Evolutionary conservation across 2,797 vertebrate genomes (phyloP).

Genomic region (Melanotaenia maccullochi): DNA sequence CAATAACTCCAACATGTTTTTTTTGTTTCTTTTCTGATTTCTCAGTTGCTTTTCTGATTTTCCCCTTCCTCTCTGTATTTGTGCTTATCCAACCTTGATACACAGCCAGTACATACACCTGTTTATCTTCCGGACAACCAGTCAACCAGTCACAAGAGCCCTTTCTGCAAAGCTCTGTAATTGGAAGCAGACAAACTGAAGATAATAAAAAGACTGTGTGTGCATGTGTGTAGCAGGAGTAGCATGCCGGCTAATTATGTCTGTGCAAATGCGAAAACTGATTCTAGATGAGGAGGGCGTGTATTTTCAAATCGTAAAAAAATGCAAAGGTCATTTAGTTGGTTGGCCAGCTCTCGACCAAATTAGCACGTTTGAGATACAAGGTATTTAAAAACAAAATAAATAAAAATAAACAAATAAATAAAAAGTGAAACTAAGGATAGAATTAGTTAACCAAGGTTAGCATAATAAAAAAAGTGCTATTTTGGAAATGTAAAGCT

Average conservation of each 20-base stretch:
- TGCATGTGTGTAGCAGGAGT: slow-evolving; percentile 18
- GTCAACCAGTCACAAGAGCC: slow-evolving; percentile 68
- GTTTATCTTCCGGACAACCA: slow-evolving; percentile 76
- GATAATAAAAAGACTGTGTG: slow-evolving; percentile 58
- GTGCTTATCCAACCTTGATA: slow-evolving; percentile 74
- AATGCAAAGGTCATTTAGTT: slow-evolving; percentile 2
- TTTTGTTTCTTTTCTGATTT: slow-evolving; percentile 54
- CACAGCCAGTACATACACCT: slow-evolving; percentile 76
- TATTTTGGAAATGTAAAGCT: not conserved
- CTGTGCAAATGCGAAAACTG: slow-evolving; percentile 29
- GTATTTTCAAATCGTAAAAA: slow-evolving; percentile 17
- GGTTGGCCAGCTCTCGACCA: not conserved
- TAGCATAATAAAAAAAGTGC: not conserved
- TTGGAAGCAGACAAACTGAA: slow-evolving; percentile 73
- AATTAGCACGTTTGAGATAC: not conserved
- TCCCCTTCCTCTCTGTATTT: slow-evolving; percentile 30
- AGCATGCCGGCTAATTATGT: slow-evolving; percentile 26
- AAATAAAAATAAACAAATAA: not conserved
- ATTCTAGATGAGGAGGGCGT: slow-evolving; percentile 23
- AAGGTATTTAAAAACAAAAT: not conserved
- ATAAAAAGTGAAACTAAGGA: not conserved
- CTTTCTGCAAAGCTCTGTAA: slow-evolving; percentile 69
- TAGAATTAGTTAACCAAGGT: not conserved
- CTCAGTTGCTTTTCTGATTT: slow-evolving; percentile 25
- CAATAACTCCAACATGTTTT: slow-evolving; percentile 52